Evolutionary conservation across 2,888 invertebrate species (phyloP).

Genomic region (Phania funesta): DNA sequence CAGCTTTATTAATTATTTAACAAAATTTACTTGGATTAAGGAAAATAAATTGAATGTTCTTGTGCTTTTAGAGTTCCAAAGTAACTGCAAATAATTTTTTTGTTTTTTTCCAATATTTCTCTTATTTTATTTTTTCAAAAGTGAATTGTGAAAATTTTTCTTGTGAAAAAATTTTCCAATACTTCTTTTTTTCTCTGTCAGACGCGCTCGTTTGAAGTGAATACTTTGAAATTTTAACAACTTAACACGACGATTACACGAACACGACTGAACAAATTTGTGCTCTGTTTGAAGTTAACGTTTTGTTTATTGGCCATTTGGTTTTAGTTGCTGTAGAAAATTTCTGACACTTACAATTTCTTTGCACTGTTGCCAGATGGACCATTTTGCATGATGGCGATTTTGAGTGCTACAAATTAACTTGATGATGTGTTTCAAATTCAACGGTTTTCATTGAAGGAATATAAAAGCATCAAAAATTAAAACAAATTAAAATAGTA

Average conservation of each 20-base stretch:
- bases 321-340: slow-evolving; percentile 12
- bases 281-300: slow-evolving; percentile 60
- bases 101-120: slow-evolving; percentile 19
- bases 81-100: slow-evolving; percentile 5
- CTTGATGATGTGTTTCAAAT: no score
- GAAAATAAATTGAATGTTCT: slow-evolving; percentile 35
- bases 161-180: slow-evolving; percentile 66
- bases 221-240: slow-evolving; percentile 68
- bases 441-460: no score
- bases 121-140: slow-evolving; percentile 21
- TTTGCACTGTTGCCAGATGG: slow-evolving; percentile 51
- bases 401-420: no score
- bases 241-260: slow-evolving; percentile 75
- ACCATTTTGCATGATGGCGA: no score
- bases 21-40: slow-evolving; percentile 41
- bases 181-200: slow-evolving; percentile 61
- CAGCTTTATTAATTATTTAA: slow-evolving; percentile 47
- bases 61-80: slow-evolving; percentile 53
- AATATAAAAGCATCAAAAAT: no score
- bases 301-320: slow-evolving; percentile 53
- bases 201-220: slow-evolving; percentile 68
- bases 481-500: no score
- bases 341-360: slow-evolving; percentile 29
- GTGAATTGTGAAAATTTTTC: slow-evolving; percentile 64
- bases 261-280: slow-evolving; percentile 75